Evolutionary conservation across 2,797 vertebrate genomes (phyloP).

Genomic region (Bryconaethiops microstoma): DNA sequence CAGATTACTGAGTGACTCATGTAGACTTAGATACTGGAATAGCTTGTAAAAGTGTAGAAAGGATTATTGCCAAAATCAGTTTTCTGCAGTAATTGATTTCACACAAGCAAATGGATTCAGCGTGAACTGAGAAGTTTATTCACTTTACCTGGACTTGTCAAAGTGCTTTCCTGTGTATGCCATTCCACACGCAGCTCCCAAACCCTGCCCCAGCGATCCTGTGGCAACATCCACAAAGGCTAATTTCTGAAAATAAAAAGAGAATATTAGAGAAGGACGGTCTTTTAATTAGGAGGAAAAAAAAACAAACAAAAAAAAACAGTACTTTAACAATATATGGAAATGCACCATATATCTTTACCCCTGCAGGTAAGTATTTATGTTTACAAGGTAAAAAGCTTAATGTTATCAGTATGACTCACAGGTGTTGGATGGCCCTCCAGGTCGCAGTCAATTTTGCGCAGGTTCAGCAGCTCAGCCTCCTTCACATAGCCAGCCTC

Average conservation of each 20-base stretch:
- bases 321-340: background rate
- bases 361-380: no score
- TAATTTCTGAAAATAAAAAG: slow-evolving; percentile 79
- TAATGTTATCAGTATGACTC: slow-evolving; percentile 56
- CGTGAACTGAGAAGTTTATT: background rate
- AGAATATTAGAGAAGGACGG: background rate
- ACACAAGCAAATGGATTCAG: no score
- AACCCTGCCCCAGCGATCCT: slow-evolving; percentile 88
- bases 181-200: slow-evolving; percentile 88
- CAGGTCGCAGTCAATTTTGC: slow-evolving; percentile 80
- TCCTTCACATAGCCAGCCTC: slow-evolving; percentile 80
- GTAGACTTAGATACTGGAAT: no score
- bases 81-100: no score
- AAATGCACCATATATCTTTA: no score
- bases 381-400: no score
- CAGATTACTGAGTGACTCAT: no score
- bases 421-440: slow-evolving; percentile 85
- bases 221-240: slow-evolving; percentile 86
- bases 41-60: no score
- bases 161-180: slow-evolving; percentile 90
- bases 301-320: background rate
- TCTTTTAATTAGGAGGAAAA: background rate
- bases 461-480: slow-evolving; percentile 78
- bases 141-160: slow-evolving; percentile 82
- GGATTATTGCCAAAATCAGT: no score